Base-by-base conservation (phyloP, 1,140 invertebrate species). In the Lerema accius region DNA sequence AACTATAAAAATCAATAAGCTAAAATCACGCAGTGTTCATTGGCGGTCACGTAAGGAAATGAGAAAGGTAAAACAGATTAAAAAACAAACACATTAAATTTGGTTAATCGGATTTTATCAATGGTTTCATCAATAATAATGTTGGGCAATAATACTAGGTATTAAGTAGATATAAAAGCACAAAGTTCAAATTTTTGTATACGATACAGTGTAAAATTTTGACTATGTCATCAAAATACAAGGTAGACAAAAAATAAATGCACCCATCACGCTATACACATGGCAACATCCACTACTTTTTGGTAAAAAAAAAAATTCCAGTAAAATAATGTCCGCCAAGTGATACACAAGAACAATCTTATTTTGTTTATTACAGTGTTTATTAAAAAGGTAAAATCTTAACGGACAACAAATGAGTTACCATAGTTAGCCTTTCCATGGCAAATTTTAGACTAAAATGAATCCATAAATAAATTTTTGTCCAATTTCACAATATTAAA, bases 221-320 rank as follows among this genome's bases (percentile, higher is more conserved):
- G 72, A 76, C 70, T 67, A 69, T 58, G 66, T 71, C 65, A 66
- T 63, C 66, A 77, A 74, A 78, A 73, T 78, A 71, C 71, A 76
- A 71, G 73, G 5, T 82, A 77, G 72, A 76, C 69, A 76, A 82
- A 82, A 80, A 82, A 87, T 87, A 87, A 86, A 86, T 86, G 84
- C 83, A 84, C 73, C 73, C 76, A 71, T 65, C 58, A 73, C 76
- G 82, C 80, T 79, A 75, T 76, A 76, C 76, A 82, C 67, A 84
- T 84, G 82, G 84, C 84, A 86, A 83, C 72, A 76, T 71, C 72
- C 65, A 66, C 64, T 72, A 77, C 68, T 67, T 82, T 77, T 84
- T 82, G 79, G 77, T 76, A 69, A 78, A 23, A 3, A 23, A 23
- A 23, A 3, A 23, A 23, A 23, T 23, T 73, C 68, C 65, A 71